phyloP scores from a whole-genome alignment of 2,797 vertebrate genomes.

The Rhabdomys pumilio region DNA sequence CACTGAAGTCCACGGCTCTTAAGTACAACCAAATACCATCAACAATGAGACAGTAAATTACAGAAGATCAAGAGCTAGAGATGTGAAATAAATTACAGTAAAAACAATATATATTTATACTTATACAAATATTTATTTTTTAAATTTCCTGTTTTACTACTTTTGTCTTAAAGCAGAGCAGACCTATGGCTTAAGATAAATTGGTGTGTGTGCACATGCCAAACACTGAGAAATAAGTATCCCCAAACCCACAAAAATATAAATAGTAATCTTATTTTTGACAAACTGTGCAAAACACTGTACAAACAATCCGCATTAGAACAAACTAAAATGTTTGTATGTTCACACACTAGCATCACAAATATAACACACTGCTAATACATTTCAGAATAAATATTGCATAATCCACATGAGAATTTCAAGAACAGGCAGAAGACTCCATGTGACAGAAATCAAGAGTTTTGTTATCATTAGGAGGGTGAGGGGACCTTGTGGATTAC shows the following conservation, averaged over 20 bases:
- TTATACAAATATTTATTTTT: not conserved
- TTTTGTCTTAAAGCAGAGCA: not conserved
- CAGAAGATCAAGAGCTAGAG: not conserved
- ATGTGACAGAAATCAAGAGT: not conserved
- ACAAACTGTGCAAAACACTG: slow-evolving; percentile 19
- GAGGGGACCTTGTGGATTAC: not conserved
- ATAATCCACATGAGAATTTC: not conserved
- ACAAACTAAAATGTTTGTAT: not conserved
- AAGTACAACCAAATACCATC: not conserved
- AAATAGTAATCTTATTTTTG: slow-evolving; percentile 32
- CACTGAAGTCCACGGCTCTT: not conserved
- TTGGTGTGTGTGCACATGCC: not conserved
- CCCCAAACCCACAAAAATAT: slow-evolving; percentile 21
- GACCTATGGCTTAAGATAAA: not conserved
- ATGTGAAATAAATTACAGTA: not conserved
- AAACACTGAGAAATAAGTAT: slow-evolving; percentile 34
- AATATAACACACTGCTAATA: not conserved
- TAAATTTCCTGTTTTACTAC: not conserved
- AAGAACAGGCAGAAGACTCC: slow-evolving; percentile 42
- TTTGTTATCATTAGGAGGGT: not conserved
- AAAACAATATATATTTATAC: not conserved
- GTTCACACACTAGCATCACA: slow-evolving; percentile 37
- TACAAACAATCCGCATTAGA: slow-evolving; percentile 29
- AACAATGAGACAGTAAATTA: not conserved
- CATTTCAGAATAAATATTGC: not conserved